These are phyloP conservation scores for Chroicocephalus ridibundus DNA, from an alignment of 2,113 vertebrate species.

Conservation along the genomic window DNA sequence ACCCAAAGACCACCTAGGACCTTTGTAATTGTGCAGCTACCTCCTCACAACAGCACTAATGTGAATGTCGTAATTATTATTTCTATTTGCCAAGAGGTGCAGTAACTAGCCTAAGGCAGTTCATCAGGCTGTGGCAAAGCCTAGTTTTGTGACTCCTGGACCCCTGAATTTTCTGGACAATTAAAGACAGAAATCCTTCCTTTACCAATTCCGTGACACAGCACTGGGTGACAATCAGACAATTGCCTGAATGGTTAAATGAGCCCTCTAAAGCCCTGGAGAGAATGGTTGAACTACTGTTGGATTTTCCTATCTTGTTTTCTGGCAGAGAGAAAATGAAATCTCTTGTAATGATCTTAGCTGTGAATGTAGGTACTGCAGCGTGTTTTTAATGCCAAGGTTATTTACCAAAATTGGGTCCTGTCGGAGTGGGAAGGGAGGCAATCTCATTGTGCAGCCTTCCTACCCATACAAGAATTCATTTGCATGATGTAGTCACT, in stretches of 20 bases:
- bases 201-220: neutral
- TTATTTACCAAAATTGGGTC: neutral
- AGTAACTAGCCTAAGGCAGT: neutral
- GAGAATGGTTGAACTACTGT: neutral
- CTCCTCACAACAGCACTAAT: neutral
- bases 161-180: neutral
- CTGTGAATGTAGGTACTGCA: neutral
- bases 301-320: neutral
- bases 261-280: neutral
- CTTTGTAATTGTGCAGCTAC: neutral
- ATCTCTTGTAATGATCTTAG: neutral
- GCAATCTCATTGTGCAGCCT: neutral
- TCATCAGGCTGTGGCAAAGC: neutral
- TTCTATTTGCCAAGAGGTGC: neutral
- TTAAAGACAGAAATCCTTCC: neutral
- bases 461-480: neutral
- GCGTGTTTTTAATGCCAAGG: neutral
- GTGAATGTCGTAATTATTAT: neutral
- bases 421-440: neutral
- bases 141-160: neutral
- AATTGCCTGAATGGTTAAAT: neutral
- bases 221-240: neutral
- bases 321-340: neutral
- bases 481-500: neutral
- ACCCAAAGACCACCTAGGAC: neutral